Percentiles rank a stretch among this genome's conserved stretches.
phyloP scores from a whole-genome alignment of 2,797 vertebrate species.

The Bryconaethiops microstoma region DNA sequence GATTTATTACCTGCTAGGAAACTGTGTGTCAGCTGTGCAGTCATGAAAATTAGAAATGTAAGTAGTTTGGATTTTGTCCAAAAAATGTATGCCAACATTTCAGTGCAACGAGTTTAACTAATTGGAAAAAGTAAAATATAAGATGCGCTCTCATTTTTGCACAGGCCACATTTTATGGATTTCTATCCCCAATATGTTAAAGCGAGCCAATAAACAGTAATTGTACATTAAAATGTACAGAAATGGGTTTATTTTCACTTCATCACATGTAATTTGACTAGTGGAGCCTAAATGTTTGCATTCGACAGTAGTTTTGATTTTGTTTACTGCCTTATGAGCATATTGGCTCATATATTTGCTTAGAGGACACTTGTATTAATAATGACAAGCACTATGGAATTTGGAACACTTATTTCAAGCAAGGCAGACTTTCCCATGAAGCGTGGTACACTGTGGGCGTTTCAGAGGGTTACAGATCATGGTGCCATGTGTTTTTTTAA shows the following conservation, averaged over 20 bases:
- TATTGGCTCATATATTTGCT: neutral
- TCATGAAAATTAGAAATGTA: neutral
- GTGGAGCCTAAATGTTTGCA: too few species aligned
- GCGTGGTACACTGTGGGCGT: neutral
- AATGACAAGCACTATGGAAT: neutral
- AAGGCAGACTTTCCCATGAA: slow-evolving; percentile 17
- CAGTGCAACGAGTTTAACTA: too few species aligned
- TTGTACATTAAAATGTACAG: too few species aligned
- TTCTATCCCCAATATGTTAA: too few species aligned
- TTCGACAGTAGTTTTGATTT: neutral
- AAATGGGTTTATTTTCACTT: too few species aligned
- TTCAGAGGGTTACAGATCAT: neutral
- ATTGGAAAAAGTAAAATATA: too few species aligned
- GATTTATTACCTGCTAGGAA: too few species aligned
- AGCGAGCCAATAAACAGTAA: too few species aligned
- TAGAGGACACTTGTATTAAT: neutral
- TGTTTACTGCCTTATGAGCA: neutral
- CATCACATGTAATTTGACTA: too few species aligned
- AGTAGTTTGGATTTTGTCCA: neutral
- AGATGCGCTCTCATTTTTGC: too few species aligned
- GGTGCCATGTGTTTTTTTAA: slow-evolving; percentile 22
- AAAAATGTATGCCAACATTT: too few species aligned
- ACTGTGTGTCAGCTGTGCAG: neutral
- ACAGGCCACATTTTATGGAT: too few species aligned
- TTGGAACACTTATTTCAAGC: slow-evolving; percentile 19